phyloP scores from a whole-genome alignment of 2,888 invertebrate genomes.

The Leptodirus hochenwartii region DNA sequence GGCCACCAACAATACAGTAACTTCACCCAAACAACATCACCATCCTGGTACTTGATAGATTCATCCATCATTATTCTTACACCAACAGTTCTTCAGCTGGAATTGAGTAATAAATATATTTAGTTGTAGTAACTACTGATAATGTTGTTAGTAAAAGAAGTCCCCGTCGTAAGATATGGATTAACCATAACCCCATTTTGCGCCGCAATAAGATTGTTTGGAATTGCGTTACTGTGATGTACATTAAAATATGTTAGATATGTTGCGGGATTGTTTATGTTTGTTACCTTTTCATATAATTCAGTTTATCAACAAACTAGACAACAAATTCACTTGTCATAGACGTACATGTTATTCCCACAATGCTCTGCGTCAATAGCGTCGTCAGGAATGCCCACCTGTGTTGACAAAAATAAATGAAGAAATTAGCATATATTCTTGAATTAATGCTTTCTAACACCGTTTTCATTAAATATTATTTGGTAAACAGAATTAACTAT shows the following conservation, averaged over 20 bases:
- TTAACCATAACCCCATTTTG: too few relatives aligned
- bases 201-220: too few relatives aligned
- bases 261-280: too few relatives aligned
- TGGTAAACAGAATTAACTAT: too few relatives aligned
- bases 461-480: too few relatives aligned
- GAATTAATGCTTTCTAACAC: too few relatives aligned
- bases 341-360: conserved; percentile 27
- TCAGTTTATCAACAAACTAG: conserved; percentile 19
- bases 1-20: conserved; percentile 74
- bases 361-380: conserved; percentile 24
- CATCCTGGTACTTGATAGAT: conserved; percentile 45
- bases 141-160: conserved; percentile 9
- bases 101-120: conserved; percentile 8
- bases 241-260: too few relatives aligned
- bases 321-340: conserved; percentile 25
- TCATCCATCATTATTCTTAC: conserved; percentile 38
- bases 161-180: conserved; percentile 8
- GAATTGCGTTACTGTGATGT: too few relatives aligned
- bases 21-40: conserved; percentile 76
- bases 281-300: conserved; percentile 13
- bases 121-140: conserved; percentile 3
- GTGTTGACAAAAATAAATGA: too few relatives aligned
- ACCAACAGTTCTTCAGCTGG: conserved; percentile 8
- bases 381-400: conserved; percentile 24
- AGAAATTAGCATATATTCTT: too few relatives aligned